Evolutionary conservation across 2,113 vertebrate species (phyloP), one percentile per base, ranked within the genome.

Genomic region (Phoenicopterus ruber): DNA sequence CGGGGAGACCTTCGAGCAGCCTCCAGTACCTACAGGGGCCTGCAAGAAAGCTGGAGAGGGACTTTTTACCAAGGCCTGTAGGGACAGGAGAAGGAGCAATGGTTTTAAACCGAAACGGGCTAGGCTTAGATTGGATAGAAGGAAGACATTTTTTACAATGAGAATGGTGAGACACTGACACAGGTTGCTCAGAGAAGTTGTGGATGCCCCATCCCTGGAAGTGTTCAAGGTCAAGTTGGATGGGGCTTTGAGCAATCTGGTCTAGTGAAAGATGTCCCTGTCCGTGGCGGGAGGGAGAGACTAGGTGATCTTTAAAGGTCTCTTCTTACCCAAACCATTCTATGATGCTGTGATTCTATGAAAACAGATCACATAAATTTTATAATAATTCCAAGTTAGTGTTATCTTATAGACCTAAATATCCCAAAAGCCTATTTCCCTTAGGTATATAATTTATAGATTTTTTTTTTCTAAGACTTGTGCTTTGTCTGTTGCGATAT

Each of bases 271-370:
- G 17, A 17, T 59, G 47, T n/a, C 47, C 17, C 49, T 63, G 29
- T 32, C 50, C 3, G 1, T 4, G 9, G 6, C 29, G 36, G 6
- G 7, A 15, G 17, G 2, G 6, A 32, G 32, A 11, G 34, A 46
- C 24, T 26, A 77, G 19, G 32, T 65, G 4, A 7, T 58, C 13
- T 78, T 78, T 47, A 59, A 57, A 50, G 29, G 18, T 54, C 38
- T 11, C 0, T 85, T 84, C 49, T 54, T 44, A 63, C 17, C 4
- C 44, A 63, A 84, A 46, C 24, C 28, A 13, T 40, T 69, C 32
- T 55, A 7, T 55, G 25, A 24, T 73, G 65, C 28, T 79, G 36
- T 80, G 47, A 34, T 54, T 80, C 63, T 55, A 13, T 70, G 42
- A 83, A 78, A 89, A 54, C 34, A 63, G 29, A 12, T 69, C n/a